Evolutionary conservation across 2,797 vertebrate genomes (phyloP).

Genomic region (Hyperoplus lanceolatus): DNA sequence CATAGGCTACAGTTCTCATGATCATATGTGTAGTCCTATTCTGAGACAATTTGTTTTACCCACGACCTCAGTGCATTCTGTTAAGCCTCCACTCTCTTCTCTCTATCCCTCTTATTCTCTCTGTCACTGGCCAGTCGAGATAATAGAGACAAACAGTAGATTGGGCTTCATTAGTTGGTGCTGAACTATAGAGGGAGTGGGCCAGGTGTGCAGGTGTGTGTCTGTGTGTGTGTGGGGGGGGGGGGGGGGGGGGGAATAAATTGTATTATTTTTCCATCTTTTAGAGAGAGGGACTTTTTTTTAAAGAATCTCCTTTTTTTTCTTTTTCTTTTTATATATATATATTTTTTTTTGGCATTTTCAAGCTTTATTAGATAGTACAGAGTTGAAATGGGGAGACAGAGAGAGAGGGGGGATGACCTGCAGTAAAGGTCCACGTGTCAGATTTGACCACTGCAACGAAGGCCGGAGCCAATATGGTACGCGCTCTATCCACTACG

Average conservation of each 20-base stretch:
- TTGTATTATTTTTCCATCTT: too few relatives aligned
- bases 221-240: background rate
- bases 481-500: too few relatives aligned
- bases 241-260: too few relatives aligned
- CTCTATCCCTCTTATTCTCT: constrained; percentile 8
- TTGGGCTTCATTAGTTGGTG: constrained; percentile 10
- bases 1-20: constrained; percentile 9
- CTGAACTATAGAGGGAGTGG: constrained; percentile 4
- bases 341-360: too few relatives aligned
- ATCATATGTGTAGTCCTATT: background rate
- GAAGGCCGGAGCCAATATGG: too few relatives aligned
- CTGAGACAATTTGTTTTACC: constrained; percentile 1
- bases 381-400: too few relatives aligned
- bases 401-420: too few relatives aligned
- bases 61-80: background rate
- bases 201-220: background rate
- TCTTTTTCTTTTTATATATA: too few relatives aligned
- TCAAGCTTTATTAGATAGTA: too few relatives aligned
- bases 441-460: too few relatives aligned
- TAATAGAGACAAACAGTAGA: constrained; percentile 23
- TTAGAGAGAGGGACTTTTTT: background rate
- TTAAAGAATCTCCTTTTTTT: too few relatives aligned
- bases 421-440: too few relatives aligned
- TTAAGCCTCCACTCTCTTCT: background rate
- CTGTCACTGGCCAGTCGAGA: constrained; percentile 17